These are phyloP conservation scores for Aldabrachelys gigantea DNA, from an alignment of 2,113 vertebrate species.

Conservation along the genomic window DNA sequence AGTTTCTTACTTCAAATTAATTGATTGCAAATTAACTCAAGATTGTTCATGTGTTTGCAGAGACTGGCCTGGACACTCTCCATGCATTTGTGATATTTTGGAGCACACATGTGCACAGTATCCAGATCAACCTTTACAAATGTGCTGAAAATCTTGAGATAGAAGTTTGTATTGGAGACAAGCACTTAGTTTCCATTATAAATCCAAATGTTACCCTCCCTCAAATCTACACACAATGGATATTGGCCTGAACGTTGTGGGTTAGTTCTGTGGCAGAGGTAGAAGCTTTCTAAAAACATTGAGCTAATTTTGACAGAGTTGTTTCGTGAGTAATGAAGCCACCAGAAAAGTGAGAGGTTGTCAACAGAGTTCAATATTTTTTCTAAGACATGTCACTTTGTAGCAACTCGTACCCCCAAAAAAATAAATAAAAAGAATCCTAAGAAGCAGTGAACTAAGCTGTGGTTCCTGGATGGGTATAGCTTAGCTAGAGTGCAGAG, in stretches of 20 bases:
- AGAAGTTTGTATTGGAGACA: not conserved
- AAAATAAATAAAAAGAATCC: not conserved
- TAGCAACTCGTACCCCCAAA: not conserved
- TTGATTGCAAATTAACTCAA: not conserved
- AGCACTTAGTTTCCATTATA: not conserved
- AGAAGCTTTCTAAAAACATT: not conserved
- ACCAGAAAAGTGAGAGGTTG: not conserved
- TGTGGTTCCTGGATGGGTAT: conserved; percentile 11
- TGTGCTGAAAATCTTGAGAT: not conserved
- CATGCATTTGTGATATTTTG: not conserved
- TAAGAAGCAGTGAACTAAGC: not conserved
- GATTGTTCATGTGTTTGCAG: not conserved
- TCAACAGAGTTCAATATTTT: not conserved
- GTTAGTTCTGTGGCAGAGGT: not conserved
- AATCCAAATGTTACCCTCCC: not conserved
- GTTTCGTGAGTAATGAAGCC: not conserved
- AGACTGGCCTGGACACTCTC: not conserved
- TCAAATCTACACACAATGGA: not conserved
- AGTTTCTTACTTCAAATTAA: not conserved
- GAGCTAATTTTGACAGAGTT: not conserved
- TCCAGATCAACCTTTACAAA: not conserved
- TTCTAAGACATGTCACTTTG: not conserved
- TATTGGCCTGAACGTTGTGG: not conserved
- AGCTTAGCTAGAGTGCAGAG: conserved; percentile 5
- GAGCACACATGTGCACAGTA: not conserved